phyloP scores from a whole-genome alignment of 2,113 vertebrate genomes.

The Cinclus mexicanus region DNA sequence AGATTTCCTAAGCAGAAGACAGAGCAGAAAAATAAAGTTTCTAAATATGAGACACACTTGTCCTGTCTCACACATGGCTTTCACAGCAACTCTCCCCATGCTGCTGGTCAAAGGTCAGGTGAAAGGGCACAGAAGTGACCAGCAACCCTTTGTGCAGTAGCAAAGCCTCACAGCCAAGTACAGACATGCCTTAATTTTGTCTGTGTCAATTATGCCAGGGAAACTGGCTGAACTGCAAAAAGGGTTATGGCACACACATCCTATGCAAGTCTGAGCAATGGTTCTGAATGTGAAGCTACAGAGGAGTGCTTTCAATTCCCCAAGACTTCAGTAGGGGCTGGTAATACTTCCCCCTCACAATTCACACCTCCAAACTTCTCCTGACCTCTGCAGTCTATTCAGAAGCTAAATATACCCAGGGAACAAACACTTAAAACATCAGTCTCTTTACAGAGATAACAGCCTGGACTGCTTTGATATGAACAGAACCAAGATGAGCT shows the following conservation, averaged over 20 bases:
- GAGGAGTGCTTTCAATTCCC: neutral
- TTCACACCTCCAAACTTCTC: neutral
- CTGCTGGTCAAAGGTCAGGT: neutral
- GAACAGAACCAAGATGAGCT: neutral
- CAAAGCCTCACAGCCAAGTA: neutral
- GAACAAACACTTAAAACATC: neutral
- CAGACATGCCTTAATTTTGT: neutral
- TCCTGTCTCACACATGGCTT: neutral
- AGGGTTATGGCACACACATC: neutral
- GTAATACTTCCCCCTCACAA: neutral
- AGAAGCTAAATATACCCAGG: neutral
- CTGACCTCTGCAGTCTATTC: neutral
- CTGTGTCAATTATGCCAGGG: neutral
- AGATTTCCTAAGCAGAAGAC: neutral
- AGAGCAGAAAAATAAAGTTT: neutral
- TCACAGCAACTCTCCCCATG: neutral
- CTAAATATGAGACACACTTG: neutral
- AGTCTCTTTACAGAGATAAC: neutral
- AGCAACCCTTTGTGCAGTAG: neutral
- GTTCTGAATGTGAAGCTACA: neutral
- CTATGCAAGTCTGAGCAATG: neutral
- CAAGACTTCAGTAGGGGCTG: neutral
- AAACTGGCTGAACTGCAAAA: neutral
- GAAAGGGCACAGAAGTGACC: neutral
- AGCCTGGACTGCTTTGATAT: slow-evolving; percentile 4